These are phyloP conservation scores for Heterohyrax brucei DNA, from an alignment of 2,797 vertebrate genomes.

Conservation along the genomic window DNA sequence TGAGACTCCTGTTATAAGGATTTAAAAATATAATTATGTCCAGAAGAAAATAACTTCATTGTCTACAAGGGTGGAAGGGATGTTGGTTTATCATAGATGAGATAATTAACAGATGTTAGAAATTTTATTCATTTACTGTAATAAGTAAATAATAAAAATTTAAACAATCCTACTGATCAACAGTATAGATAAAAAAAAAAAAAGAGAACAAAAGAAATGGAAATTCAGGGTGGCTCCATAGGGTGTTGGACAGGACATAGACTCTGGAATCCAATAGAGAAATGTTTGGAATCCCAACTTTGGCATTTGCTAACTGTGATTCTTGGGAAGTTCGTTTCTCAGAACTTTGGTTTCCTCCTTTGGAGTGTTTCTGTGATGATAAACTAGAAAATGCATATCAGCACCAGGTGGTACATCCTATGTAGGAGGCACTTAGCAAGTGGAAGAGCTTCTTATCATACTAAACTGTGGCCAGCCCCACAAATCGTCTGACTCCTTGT, in stretches of 20 bases:
- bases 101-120: too few species aligned
- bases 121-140: too few species aligned
- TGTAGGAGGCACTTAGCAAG: background rate
- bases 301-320: background rate
- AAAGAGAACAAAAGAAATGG: background rate
- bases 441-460: too few species aligned
- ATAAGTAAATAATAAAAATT: too few species aligned
- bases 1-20: too few species aligned
- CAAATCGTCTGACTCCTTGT: background rate
- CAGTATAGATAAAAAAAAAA: too few species aligned
- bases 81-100: too few species aligned
- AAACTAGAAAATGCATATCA: background rate
- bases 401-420: background rate
- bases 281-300: background rate
- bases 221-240: background rate
- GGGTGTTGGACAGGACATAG: accelerated
- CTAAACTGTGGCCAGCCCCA: background rate
- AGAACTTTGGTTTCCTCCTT: background rate
- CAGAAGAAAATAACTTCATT: too few species aligned
- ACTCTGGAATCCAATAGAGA: accelerated
- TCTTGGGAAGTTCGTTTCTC: background rate
- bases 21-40: too few species aligned
- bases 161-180: too few species aligned
- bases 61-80: too few species aligned
- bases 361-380: background rate